Evolutionary conservation across 2,797 vertebrate species (phyloP), one percentile per base, ranked within the genome.

Genomic region (Muscicapa striata): DNA sequence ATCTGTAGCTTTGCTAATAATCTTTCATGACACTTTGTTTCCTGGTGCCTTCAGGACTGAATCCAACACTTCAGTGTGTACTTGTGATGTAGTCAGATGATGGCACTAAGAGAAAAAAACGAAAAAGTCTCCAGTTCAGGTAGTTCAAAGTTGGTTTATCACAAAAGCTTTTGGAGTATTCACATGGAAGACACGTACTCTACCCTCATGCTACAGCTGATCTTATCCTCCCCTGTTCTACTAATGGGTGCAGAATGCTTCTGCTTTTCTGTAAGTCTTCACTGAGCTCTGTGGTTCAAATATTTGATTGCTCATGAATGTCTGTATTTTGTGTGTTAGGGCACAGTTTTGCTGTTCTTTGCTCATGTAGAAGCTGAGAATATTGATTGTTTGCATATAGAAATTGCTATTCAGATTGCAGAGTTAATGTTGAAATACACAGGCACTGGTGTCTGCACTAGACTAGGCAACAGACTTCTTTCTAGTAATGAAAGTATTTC

Each of bases 181-280:
- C 36, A 3, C 3, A 0, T 27, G 17, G 3, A 62, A 38, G 45
- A 7, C 11, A 3, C 15, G 3, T 55, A 24, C 1, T 2, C 45
- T 69, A n/a, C 26, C 19, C 14, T 93, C 12, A 7, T 61, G 9
- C 41, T 76, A 13, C 2, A 8, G 7, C 32, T 76, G 24, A 32
- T 76, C 34, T 70, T 75, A 21, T 22, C 32, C 15, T 49, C 15
- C 61, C 26, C 41, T 11, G 15, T 75, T 79, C 30, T 30, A 32
- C 15, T 76, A 24, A 24, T 0, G 2, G 1, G 6, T 67, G 68
- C 32, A 69, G 55, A 64, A 69, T 61, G 32, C 43, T 43, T 8
- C 22, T 66, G 23, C 14, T 81, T 12, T 59, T 75, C 5, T 61
- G 5, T 20, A 19, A 32, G 17, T 30, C 59, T 79, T 74, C 22